Base-by-base conservation (phyloP, 2,888 invertebrate genomes). In the Melangyna quadrimaculata region DNA sequence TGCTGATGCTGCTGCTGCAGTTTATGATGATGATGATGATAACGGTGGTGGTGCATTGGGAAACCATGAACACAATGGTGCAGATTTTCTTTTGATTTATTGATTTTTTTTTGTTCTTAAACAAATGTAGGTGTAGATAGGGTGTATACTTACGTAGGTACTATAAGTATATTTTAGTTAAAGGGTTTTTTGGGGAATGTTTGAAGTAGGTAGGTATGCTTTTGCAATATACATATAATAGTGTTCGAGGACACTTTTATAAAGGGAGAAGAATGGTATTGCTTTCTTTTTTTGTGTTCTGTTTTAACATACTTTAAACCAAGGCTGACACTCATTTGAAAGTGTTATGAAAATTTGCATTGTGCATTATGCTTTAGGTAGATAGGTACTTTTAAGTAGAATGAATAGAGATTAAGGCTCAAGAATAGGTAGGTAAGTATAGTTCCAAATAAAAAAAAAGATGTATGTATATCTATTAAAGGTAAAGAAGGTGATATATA, bases 1-100 rank as follows among this genome's bases (percentile, higher is more conserved):
- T n/a, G n/a, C 2, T 19, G 2, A 1, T 32, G 12, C n/a, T 22
- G 17, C 3, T 24, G 22, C 35, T 32, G 22, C 35, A 22, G 59
- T 8, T 37, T 22, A 27, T 59, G 59, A 35, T 59, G 14, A 35
- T 37, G 12, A 19, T 48, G 48, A 9, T 45, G 63, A 14, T 37
- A 6, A 14, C 14, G 3, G 9, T 35, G n/a, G 43, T 63, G 43
- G 17, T 43, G 63, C 43, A 65, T 32, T 48, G 32, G 29, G 32
- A 65, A 48, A 32, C n/a, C 65, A 48, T 48, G 63, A 43, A 27
- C 43, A 29, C 17, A 63, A 45, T 43, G 61, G 63, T 43, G 65
- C 48, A 48, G 48, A 32, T 35, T 65, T 65, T 65, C 65, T 65
- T 65, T 48, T 65, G 65, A 65, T 48, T 65, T 65, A 65, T 65